phyloP scores from a whole-genome alignment of 2,888 invertebrate genomes.

The Sinopyrophorus schimmeli region DNA sequence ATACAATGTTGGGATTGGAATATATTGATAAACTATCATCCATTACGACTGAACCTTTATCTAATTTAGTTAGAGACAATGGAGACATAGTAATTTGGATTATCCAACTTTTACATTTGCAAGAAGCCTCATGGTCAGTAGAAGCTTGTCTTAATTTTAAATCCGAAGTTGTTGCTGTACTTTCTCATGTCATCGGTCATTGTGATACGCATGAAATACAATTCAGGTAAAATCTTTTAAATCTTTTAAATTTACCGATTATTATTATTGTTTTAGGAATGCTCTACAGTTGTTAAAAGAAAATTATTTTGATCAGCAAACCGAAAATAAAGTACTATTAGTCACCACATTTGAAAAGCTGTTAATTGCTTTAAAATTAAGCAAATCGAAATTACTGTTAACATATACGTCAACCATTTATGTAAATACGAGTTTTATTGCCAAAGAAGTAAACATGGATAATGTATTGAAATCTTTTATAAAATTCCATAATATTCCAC shows the following conservation, averaged over 20 bases:
- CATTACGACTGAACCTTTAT: conserved; percentile 6
- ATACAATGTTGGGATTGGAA: conserved; percentile 37
- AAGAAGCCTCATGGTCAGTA: conserved; percentile 20
- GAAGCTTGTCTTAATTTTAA: conserved; percentile 32
- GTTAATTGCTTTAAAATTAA: conserved; percentile 26
- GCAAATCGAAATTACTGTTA: conserved; percentile 38
- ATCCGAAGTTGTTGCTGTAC: conserved; percentile 36
- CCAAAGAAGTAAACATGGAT: conserved; percentile 32
- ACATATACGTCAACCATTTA: conserved; percentile 39
- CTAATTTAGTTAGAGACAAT: conserved; percentile 13
- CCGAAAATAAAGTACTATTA: conserved; percentile 9
- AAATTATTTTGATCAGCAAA: conserved; percentile 18
- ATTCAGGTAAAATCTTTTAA: conserved; percentile 42
- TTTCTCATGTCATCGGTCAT: conserved; percentile 32
- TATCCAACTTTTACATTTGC: conserved; percentile 25
- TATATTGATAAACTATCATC: conserved; percentile 34
- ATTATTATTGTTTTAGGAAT: conserved; percentile 21
- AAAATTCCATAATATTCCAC: conserved; percentile 22
- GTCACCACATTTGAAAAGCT: conserved; percentile 31
- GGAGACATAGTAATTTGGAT: conserved; percentile 30
- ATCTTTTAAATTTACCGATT: neutral
- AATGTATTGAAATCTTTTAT: conserved; percentile 36
- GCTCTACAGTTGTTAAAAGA: conserved; percentile 23
- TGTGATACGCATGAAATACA: conserved; percentile 29
- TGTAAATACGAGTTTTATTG: conserved; percentile 23